Evolutionary conservation across 2,113 vertebrate species (phyloP), one percentile per base, ranked within the genome.

Genomic region (Zosterops japonicus): DNA sequence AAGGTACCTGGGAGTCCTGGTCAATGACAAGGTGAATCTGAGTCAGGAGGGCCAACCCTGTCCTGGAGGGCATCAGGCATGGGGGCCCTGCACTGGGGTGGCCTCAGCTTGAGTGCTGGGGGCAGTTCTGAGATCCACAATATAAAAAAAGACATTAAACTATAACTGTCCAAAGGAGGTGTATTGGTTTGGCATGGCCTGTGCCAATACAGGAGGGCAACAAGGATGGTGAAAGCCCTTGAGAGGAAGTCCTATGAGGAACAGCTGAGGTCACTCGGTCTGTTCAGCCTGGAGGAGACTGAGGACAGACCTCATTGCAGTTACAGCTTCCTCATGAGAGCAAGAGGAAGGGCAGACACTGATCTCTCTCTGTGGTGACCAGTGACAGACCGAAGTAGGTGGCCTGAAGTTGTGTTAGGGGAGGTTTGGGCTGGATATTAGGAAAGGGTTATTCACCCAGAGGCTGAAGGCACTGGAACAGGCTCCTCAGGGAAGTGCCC

Each of bases 21-120:
- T 52, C 7, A 6, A 3, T 8, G 72, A 5, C 46, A 53, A 69
- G 20, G 7, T 52, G 28, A n/a, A 16, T 3, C 0, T 23, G 46
- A 46, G 12, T 1, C 46, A 60, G 61, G 21, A 42, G 18, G 11
- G 36, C 8, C 71, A 42, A 1, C 0, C 1, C 0, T 59, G 9
- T 11, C 44, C 71, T 42, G 53, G 7, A 20, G 57, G 0, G 3
- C 25, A 36, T 2, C 44, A 68, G 71, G 25, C 8, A 25, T 23
- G 47, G 12, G 23, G 7, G 12, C 24, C 49, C 50, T 20, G 50
- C 42, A 1, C 50, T 44, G 36, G 28, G 7, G 10, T 0, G 0
- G 76, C 68, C 42, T 65, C 77, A 59, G 4, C 33, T 14, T 0
- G 0, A 17, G 33, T 24, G 10, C 12, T 74, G 50, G 10, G 59